Evolutionary conservation across 1,140 invertebrate species (phyloP).

Genomic region (Pseudomyrmex sp.): DNA sequence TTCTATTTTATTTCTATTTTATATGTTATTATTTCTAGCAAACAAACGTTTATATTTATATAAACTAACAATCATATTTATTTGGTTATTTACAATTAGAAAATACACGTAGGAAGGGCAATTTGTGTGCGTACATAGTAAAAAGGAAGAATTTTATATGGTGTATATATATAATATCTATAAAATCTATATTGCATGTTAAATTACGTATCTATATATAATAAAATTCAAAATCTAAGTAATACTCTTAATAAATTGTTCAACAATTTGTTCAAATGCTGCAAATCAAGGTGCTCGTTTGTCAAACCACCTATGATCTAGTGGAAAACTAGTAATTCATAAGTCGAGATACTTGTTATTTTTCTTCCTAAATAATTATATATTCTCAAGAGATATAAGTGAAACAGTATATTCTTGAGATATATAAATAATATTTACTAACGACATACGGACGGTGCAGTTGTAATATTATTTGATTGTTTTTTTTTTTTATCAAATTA

Average conservation of each 20-base stretch:
- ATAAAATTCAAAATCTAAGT: slow-evolving; percentile 11
- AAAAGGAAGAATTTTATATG: slow-evolving; percentile 21
- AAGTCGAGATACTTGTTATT: too few species aligned
- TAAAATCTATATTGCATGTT: slow-evolving; percentile 16
- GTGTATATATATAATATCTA: neutral
- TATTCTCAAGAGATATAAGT: too few species aligned
- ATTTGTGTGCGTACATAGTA: slow-evolving; percentile 55
- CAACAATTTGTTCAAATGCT: slow-evolving; percentile 3
- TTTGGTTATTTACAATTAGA: neutral
- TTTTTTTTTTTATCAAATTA: slow-evolving; percentile 13
- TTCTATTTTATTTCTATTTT: too few species aligned
- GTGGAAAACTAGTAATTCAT: too few species aligned
- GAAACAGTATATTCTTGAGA: too few species aligned
- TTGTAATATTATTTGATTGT: slow-evolving; percentile 46
- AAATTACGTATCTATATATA: neutral
- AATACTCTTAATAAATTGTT: slow-evolving; percentile 28
- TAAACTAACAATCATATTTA: too few species aligned
- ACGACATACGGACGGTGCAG: slow-evolving; percentile 56
- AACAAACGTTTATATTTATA: too few species aligned
- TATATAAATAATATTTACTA: slow-evolving; percentile 35
- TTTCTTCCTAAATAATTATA: too few species aligned
- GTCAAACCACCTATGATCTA: too few species aligned
- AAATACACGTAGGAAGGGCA: slow-evolving; percentile 1
- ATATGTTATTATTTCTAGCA: too few species aligned
- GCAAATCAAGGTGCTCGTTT: neutral